Conservation (phyloP, 2,113 vertebrate genomes). For the Pygoscelis antarcticus region DNA sequence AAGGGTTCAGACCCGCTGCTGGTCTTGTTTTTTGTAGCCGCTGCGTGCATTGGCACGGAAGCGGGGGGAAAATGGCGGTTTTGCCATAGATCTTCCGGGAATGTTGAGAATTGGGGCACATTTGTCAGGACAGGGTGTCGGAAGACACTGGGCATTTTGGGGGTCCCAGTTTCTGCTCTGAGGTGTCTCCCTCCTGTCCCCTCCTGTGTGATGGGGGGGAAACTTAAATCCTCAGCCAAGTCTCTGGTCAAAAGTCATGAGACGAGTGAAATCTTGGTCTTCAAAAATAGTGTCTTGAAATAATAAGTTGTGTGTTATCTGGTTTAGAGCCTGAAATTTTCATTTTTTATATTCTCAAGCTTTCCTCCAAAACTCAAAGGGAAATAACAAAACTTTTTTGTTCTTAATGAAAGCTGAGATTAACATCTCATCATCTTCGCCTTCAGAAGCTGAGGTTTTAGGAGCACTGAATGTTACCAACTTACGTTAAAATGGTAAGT, state of each 20-base stretch:
- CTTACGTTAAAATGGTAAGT: background rate
- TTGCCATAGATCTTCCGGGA: background rate
- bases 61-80: accelerated
- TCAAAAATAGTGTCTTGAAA: constrained; percentile 7
- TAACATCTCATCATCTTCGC: background rate
- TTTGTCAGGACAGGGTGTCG: accelerated
- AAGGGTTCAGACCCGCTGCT: accelerated
- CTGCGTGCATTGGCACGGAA: accelerated
- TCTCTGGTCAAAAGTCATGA: background rate
- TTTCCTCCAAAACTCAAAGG: background rate
- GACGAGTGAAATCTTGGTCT: background rate
- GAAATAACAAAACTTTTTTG: background rate
- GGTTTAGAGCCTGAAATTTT: background rate
- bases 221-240: background rate
- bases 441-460: background rate
- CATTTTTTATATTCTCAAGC: background rate
- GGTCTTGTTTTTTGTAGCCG: accelerated
- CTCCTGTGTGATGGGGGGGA: background rate
- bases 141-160: background rate
- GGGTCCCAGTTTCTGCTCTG: background rate
- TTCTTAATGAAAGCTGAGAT: background rate
- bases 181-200: background rate
- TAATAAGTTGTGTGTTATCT: background rate
- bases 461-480: background rate
- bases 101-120: accelerated